Base-by-base conservation (phyloP, 2,113 vertebrate genomes). In the Atractosteus spatula region DNA sequence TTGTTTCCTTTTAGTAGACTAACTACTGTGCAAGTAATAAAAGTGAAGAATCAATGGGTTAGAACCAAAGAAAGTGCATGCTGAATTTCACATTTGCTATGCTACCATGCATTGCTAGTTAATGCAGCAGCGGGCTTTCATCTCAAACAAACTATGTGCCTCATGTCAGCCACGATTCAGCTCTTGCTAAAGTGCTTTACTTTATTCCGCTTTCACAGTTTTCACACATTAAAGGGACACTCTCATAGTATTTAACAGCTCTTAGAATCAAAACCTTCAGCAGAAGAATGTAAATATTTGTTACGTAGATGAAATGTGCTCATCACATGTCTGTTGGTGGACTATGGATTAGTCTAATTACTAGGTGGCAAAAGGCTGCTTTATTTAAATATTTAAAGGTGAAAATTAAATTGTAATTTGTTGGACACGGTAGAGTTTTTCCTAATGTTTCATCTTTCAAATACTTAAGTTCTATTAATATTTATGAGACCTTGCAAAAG, bases 341-440 rank as follows among this genome's bases (percentile, higher is more conserved):
- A 74, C 44, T 54, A 17, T 45, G 68, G 62, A 74, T 74, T 74
- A 69, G 66, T 62, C 57, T 69, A 74, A 69, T 63, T 69, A 59
- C 72, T 54, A 54, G 66, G 66, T 74, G 66, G 66, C 56, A 68
- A 63, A 51, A 69, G 66, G 66, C 62, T 61, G 44, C 72, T 74
- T 14, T 62, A 41, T 41, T 74, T 43, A 69, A 74, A 69, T 74
- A 74, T 74, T 69, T 62, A 74, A 59, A 68, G 62, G 66, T 44
- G 66, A 55, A 68, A 67, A 62, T 68, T 7, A 73, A 73, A 68
- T 43, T 43, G 66, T 69, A 74, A 69, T 74, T 54, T 74, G 66
- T 44, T 65, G 47, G 72, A 51, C 16, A 14, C 54, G 11, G 55
- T 29, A 47, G 5, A 44, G 41, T 17, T 66, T 67, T 68, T 41